phyloP scores from a whole-genome alignment of 1,140 invertebrate species.

The Pseudomyrmex concolor region DNA sequence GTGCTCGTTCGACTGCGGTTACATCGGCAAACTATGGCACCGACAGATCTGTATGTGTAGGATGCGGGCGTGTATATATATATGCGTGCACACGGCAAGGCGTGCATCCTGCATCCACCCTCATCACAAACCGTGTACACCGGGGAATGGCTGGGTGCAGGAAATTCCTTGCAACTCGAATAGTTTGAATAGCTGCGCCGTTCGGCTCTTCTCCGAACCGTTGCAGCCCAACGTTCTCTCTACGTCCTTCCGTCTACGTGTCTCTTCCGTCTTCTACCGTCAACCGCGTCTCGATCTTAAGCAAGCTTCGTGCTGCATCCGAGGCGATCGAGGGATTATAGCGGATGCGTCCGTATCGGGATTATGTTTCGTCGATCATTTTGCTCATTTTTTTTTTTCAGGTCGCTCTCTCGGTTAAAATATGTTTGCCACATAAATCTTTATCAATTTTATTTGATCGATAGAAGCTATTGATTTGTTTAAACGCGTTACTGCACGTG shows the following conservation, averaged over 20 bases:
- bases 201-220: constrained; percentile 47
- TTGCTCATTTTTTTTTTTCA: background rate
- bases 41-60: constrained; percentile 28
- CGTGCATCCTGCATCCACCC: background rate
- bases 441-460: no score
- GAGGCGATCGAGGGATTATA: constrained; percentile 5
- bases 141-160: constrained; percentile 47
- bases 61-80: background rate
- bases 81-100: constrained; percentile 7
- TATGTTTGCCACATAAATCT: no score
- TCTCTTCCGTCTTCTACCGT: constrained; percentile 22
- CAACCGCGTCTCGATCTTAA: constrained; percentile 33
- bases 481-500: no score
- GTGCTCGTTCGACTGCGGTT: constrained; percentile 74
- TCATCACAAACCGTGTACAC: constrained; percentile 53
- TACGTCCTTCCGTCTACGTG: constrained; percentile 30
- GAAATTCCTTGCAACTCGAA: constrained; percentile 74
- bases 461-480: no score
- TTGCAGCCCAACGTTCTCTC: constrained; percentile 12
- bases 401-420: no score
- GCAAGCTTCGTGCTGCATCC: background rate
- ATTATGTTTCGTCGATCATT: background rate
- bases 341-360: background rate
- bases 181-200: constrained; percentile 74
- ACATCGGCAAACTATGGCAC: constrained; percentile 73